phyloP scores from a whole-genome alignment of 2,888 invertebrate species.

The Sympetrum striolatum region DNA sequence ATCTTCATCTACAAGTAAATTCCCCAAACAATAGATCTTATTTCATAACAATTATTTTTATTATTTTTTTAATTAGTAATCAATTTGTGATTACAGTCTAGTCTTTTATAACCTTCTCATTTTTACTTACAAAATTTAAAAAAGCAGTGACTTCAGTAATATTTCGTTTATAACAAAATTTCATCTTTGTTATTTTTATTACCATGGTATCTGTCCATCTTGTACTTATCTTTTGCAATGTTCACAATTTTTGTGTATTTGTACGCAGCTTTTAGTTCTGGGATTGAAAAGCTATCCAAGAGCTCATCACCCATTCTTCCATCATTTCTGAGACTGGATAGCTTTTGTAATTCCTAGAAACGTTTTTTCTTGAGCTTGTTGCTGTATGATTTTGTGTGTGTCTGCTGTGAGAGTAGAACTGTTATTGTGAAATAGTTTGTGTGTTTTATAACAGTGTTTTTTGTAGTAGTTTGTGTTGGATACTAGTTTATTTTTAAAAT shows the following conservation, averaged over 20 bases:
- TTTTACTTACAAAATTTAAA: not conserved
- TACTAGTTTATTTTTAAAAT: not conserved
- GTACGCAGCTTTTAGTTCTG: not conserved
- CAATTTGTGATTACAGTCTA: not conserved
- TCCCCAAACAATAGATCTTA: not conserved
- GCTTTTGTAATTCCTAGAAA: conserved; percentile 6
- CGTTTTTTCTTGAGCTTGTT: not conserved
- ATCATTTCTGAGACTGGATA: conserved; percentile 28
- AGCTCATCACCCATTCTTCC: conserved; percentile 39
- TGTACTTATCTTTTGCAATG: not conserved
- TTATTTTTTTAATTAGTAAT: not conserved
- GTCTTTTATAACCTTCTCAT: not conserved
- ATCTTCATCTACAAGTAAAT: not conserved
- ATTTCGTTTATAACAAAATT: not conserved
- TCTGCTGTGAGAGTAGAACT: not conserved
- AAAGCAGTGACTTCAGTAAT: not conserved
- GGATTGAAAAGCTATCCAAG: not conserved
- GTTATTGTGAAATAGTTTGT: not conserved
- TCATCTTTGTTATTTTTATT: not conserved
- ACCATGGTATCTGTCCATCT: not conserved
- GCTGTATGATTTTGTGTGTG: not conserved
- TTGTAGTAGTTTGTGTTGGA: not conserved
- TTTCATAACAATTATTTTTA: not conserved
- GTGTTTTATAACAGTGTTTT: not conserved
- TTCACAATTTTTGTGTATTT: not conserved